phyloP scores from a whole-genome alignment of 2,797 vertebrate species.

The Pithecia hirsuta region DNA sequence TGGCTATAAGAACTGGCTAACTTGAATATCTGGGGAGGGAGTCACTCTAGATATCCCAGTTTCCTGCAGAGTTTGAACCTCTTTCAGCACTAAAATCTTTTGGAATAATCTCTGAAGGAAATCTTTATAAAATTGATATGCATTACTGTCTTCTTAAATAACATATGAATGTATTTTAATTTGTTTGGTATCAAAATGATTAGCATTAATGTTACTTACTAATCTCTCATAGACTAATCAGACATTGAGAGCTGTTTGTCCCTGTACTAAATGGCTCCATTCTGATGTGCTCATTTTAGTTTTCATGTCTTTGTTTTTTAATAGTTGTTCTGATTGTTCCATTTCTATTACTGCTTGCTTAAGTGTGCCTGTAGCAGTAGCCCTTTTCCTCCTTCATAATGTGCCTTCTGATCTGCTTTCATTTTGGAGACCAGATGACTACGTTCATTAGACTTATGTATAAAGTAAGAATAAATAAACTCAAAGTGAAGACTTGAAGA shows the following conservation, averaged over 20 bases:
- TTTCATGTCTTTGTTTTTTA: conserved; percentile 22
- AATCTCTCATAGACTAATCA: background rate
- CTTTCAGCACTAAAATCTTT: conserved; percentile 21
- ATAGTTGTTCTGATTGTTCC: background rate
- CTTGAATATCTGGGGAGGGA: conserved; percentile 27
- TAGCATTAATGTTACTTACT: background rate
- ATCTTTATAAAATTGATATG: conserved; percentile 30
- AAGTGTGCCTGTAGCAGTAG: background rate
- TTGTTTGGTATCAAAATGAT: conserved; percentile 34
- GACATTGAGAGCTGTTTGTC: background rate
- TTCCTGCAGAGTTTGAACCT: conserved; percentile 15
- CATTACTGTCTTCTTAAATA: conserved; percentile 24
- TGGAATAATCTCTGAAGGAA: conserved; percentile 44
- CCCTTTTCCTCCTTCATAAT: background rate
- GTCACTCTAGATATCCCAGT: background rate
- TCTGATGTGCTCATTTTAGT: background rate
- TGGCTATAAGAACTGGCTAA: conserved; percentile 40
- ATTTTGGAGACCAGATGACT: background rate
- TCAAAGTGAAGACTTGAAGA: background rate
- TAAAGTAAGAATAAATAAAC: background rate
- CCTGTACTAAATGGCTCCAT: background rate
- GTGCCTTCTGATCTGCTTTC: background rate
- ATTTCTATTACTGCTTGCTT: background rate
- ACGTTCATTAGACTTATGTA: background rate
- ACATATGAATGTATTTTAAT: conserved; percentile 6